A percentile compares a stretch with the other conserved stretches of the same genome.
These are phyloP conservation scores for Tiphia femorata DNA, from an alignment of 2,888 invertebrate species.

Conservation along the genomic window DNA sequence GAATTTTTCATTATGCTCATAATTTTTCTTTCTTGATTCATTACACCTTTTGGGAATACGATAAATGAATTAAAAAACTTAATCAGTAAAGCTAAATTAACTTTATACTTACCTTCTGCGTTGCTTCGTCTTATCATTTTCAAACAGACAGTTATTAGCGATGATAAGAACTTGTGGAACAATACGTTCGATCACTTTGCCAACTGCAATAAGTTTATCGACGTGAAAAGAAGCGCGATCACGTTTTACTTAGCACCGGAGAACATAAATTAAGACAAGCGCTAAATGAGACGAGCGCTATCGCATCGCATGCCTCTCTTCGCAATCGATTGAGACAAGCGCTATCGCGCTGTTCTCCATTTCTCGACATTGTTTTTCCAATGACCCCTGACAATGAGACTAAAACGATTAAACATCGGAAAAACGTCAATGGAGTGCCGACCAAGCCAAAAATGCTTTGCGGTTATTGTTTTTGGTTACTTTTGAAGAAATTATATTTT, in stretches of 20 bases:
- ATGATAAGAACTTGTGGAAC: neutral
- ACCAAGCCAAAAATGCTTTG: too few relatives aligned
- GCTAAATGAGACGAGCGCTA: neutral
- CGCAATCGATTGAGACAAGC: too few relatives aligned
- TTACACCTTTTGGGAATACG: constrained; percentile 11
- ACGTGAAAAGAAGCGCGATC: neutral
- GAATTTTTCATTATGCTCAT: constrained; percentile 7
- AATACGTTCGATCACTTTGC: neutral
- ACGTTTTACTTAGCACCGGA: neutral
- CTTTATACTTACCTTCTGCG: constrained; percentile 5
- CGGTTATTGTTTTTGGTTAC: too few relatives aligned
- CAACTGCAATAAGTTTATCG: neutral
- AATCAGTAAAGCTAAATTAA: constrained; percentile 9
- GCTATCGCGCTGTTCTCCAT: too few relatives aligned
- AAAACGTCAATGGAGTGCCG: too few relatives aligned
- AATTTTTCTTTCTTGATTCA: constrained; percentile 10
- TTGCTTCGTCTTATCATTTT: constrained; percentile 12
- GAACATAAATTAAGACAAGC: neutral
- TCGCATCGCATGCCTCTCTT: too few relatives aligned
- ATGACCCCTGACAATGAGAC: too few relatives aligned
- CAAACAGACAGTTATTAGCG: constrained; percentile 5
- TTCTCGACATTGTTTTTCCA: too few relatives aligned
- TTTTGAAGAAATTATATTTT: too few relatives aligned
- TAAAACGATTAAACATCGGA: too few relatives aligned
- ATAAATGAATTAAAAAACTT: constrained; percentile 15